phyloP scores from a whole-genome alignment of 2,113 vertebrate species.

The Maccullochella peelii region DNA sequence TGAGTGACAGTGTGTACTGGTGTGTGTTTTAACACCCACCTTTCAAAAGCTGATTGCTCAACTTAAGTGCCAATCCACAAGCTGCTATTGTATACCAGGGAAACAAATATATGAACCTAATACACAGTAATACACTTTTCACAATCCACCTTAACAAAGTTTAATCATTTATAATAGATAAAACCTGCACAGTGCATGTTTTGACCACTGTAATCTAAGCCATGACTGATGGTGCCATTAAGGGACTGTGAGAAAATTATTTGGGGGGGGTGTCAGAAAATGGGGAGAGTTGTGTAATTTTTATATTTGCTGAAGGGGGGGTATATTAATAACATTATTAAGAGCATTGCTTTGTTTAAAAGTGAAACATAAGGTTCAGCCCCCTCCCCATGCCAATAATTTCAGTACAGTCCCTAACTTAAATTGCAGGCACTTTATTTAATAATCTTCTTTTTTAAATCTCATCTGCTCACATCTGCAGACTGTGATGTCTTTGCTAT shows the following conservation, averaged over 20 bases:
- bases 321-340: not conserved
- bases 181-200: not conserved
- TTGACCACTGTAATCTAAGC: not conserved
- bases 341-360: not conserved
- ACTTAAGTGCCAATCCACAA: constrained; percentile 20
- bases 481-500: no score
- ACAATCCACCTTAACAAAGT: not conserved
- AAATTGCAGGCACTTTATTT: not conserved
- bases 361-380: not conserved
- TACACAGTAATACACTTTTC: not conserved
- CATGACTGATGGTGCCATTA: not conserved
- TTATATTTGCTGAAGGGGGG: no score
- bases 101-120: not conserved
- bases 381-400: not conserved
- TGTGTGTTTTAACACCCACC: constrained; percentile 56
- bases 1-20: constrained; percentile 8
- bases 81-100: not conserved
- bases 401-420: not conserved
- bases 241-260: not conserved
- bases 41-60: constrained; percentile 9
- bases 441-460: no score
- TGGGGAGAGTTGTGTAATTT: no score
- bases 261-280: no score
- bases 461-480: no score
- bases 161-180: not conserved